A percentile compares a stretch with the other conserved stretches of the same genome.
These are phyloP conservation scores for Porites lutea DNA, from an alignment of 64 coral and sea anemone species.

Conservation along the genomic window DNA sequence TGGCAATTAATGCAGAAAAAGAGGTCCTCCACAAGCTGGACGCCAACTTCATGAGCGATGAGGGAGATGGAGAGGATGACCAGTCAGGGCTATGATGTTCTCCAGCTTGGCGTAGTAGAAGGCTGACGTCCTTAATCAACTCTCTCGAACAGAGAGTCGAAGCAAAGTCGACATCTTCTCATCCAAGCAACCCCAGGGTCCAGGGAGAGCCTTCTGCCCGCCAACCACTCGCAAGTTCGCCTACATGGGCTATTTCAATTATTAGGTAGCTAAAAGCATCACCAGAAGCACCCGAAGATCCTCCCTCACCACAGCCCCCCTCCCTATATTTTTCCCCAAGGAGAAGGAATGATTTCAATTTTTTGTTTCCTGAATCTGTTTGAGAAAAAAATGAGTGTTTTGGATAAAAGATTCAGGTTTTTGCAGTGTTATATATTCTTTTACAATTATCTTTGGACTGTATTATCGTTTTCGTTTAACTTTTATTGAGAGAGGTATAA, in stretches of 20 bases:
- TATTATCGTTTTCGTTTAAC: no score
- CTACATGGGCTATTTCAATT: neutral
- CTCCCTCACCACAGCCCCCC: no score
- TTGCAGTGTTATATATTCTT: no score
- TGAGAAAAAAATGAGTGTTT: no score
- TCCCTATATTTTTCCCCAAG: no score
- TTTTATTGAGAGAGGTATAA: no score
- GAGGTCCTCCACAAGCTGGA: neutral
- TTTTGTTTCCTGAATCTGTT: no score
- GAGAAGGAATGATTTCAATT: no score
- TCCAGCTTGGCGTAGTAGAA: neutral
- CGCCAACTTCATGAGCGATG: slow-evolving; percentile 37
- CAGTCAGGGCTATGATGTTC: neutral
- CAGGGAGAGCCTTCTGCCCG: neutral
- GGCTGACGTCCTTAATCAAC: neutral
- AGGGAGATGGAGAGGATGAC: slow-evolving; percentile 12
- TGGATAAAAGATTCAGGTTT: no score
- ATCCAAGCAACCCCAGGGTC: neutral
- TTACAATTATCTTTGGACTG: no score
- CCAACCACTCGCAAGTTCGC: neutral
- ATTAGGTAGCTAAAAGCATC: no score
- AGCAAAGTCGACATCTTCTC: neutral
- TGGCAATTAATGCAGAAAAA: neutral
- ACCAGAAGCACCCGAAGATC: no score
- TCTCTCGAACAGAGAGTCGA: neutral